Conservation (phyloP, 2,888 invertebrate species). For the Heliconius cydno region DNA sequence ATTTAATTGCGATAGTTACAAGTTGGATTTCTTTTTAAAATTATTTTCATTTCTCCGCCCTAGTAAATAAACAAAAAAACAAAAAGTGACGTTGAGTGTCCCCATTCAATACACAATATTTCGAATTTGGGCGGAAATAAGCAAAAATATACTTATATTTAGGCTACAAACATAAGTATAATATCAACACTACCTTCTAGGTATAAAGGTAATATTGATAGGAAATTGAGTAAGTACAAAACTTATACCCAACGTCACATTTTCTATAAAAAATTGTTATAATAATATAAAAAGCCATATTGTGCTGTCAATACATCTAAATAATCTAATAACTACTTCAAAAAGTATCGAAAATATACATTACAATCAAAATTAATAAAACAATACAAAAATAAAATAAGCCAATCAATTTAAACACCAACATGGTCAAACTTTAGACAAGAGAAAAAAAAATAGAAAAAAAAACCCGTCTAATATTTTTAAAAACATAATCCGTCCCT, state of each 20-base stretch:
- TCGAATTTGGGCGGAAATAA: too few species aligned
- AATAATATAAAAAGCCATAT: not conserved
- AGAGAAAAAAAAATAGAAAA: slow-evolving; percentile 20
- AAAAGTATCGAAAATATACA: not conserved
- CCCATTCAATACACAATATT: not conserved
- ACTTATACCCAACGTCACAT: too few species aligned
- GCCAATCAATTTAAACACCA: not conserved
- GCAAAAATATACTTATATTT: too few species aligned
- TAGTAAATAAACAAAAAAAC: too few species aligned
- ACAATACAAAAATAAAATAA: not conserved
- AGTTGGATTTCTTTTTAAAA: too few species aligned
- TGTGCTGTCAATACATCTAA: not conserved
- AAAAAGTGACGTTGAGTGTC: not conserved
- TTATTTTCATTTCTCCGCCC: not conserved
- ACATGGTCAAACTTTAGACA: not conserved
- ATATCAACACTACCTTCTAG: too few species aligned
- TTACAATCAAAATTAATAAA: not conserved
- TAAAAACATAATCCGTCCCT: slow-evolving; percentile 59
- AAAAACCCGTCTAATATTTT: slow-evolving; percentile 40
- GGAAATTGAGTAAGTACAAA: too few species aligned
- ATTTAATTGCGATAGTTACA: too few species aligned
- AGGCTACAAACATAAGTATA: too few species aligned
- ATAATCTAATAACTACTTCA: not conserved
- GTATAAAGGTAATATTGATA: too few species aligned
- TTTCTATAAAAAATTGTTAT: too few species aligned